Base-by-base conservation (phyloP, 1,140 invertebrate species). In the Zophobas morio region DNA sequence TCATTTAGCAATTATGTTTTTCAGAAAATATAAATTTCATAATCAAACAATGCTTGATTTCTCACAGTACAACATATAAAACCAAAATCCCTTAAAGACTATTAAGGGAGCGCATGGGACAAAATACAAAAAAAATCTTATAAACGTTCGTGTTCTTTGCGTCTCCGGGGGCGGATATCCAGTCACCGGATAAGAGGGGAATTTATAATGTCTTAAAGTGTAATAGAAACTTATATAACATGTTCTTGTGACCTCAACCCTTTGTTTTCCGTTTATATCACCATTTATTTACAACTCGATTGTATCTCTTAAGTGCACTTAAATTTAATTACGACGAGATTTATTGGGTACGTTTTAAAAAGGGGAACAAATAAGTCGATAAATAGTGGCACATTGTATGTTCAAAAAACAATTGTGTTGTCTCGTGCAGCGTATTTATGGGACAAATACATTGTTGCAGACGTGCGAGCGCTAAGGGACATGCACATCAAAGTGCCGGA, bases 401-500 rank as follows among this genome's bases (percentile, higher is more conserved):
- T 42, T 66, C 60, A 66, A 66, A 66, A 66, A 66, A 66, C 60
- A 66, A 66, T 66, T 66, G 37, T 40, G 42, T 66, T 66, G 60
- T 66, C 60, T 66, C 33, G 2, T 32, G 5, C 1, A 39, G 60
- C 32, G 60, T 66, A 66, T 66, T 66, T 66, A 66, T 66, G 71
- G 71, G 71, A 49, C 33, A 33, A 53, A 54, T 53, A 57, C 54
- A 54, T 75, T 77, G 66, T 88, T 86, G 1, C 87, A 93, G 92
- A 90, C 85, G 88, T 90, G 42, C 87, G 87, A 63, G 89, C 92
- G n/a, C 86, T 95, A 51, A 90, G 90, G 77, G 91, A 93, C 83
- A 87, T 95, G 80, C 90, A 91, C 81, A 93, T 95, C 84, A 91
- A 89, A 60, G 92, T 93, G n/a, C 94, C 94, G 6, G 87, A 90